Evolutionary conservation across 2,888 invertebrate species (phyloP).

Genomic region (Bugula neritina): DNA sequence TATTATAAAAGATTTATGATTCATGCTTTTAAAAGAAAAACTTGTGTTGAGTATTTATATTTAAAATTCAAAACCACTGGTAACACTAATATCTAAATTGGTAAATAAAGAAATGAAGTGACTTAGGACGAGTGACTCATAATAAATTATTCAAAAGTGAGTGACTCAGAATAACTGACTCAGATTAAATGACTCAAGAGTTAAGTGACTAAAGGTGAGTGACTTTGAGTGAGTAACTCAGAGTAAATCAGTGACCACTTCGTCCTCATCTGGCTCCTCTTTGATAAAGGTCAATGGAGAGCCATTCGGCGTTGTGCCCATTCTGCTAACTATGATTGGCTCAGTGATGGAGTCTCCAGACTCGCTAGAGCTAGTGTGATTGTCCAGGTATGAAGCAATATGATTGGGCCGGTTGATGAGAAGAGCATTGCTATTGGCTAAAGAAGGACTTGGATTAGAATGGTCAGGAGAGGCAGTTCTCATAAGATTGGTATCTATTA

Average conservation of each 20-base stretch:
- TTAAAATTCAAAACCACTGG: no score
- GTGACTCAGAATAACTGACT: no score
- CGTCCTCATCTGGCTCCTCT: constrained; percentile 15
- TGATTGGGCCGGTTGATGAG: not conserved
- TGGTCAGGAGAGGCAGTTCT: not conserved
- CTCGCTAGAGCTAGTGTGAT: not conserved
- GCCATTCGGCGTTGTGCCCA: not conserved
- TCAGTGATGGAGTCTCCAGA: constrained; percentile 10
- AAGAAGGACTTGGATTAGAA: not conserved
- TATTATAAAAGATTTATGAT: no score
- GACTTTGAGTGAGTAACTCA: no score
- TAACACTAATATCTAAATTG: no score
- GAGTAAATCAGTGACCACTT: not conserved
- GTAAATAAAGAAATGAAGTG: no score
- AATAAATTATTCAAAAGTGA: no score
- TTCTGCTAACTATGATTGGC: not conserved
- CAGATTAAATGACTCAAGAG: no score
- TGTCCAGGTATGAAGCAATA: not conserved
- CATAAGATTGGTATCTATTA: not conserved
- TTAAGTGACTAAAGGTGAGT: no score
- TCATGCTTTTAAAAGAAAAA: no score
- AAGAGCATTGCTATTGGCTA: not conserved
- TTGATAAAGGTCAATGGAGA: constrained; percentile 18
- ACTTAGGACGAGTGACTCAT: no score
- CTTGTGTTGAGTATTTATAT: no score